phyloP scores from a whole-genome alignment of 1,140 invertebrate species.

The Telenomus remus region DNA sequence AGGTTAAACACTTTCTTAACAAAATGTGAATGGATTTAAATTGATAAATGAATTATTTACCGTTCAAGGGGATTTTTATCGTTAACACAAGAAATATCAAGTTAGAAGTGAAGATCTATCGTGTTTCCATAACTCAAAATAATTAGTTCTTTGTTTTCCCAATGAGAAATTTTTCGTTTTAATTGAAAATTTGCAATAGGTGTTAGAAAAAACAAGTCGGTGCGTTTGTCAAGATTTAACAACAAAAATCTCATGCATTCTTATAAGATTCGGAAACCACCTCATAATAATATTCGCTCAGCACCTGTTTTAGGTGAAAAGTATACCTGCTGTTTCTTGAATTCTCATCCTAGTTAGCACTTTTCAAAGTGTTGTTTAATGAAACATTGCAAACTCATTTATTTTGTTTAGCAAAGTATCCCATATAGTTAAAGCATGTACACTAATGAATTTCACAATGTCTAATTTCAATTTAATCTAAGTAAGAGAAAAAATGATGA shows the following conservation, averaged over 20 bases:
- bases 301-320: slow-evolving; percentile 21
- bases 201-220: slow-evolving; percentile 7
- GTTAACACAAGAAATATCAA: too few species aligned
- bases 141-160: background rate
- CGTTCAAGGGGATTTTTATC: too few species aligned
- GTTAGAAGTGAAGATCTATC: too few species aligned
- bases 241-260: slow-evolving; percentile 38
- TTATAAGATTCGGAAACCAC: slow-evolving; percentile 3
- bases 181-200: slow-evolving; percentile 1
- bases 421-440: too few species aligned
- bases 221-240: slow-evolving; percentile 34
- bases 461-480: too few species aligned
- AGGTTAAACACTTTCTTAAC: background rate
- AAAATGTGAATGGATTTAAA: too few species aligned
- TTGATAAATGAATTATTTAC: too few species aligned
- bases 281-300: slow-evolving; percentile 22
- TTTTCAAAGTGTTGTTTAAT: background rate
- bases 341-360: background rate
- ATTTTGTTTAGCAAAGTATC: too few species aligned
- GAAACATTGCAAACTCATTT: too few species aligned
- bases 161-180: background rate
- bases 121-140: too few species aligned
- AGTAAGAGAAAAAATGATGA: too few species aligned
- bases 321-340: background rate
- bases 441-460: too few species aligned